These are phyloP conservation scores for Salvelinus sp. DNA, from an alignment of 2,113 vertebrate species.

Conservation along the genomic window DNA sequence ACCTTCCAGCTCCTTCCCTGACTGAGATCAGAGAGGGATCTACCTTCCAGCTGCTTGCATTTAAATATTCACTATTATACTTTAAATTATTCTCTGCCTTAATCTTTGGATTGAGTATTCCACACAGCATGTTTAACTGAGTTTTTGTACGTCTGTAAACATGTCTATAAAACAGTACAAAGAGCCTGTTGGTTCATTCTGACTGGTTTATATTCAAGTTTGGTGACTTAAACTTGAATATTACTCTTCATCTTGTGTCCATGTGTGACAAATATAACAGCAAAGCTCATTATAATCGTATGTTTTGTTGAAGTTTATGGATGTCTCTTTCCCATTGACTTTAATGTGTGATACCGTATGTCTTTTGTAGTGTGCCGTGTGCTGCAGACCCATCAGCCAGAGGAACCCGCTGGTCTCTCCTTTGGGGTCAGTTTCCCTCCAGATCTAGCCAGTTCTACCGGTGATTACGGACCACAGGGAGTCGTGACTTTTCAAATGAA, in stretches of 20 bases:
- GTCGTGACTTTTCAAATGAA: conserved; percentile 43
- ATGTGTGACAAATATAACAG: neutral
- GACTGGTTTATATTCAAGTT: conserved; percentile 27
- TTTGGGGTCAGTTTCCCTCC: conserved; percentile 16
- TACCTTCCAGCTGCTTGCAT: too few relatives aligned
- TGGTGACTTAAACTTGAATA: conserved; percentile 19
- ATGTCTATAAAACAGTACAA: conserved; percentile 23
- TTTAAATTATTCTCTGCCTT: too few relatives aligned
- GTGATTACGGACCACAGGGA: conserved; percentile 41
- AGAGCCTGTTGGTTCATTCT: conserved; percentile 25
- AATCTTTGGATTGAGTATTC: too few relatives aligned
- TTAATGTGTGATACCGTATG: conserved; percentile 35
- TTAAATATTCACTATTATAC: too few relatives aligned
- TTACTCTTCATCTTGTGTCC: neutral
- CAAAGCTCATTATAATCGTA: neutral
- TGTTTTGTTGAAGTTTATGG: neutral
- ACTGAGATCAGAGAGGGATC: too few relatives aligned
- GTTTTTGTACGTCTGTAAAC: conserved; percentile 6
- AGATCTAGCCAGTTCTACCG: conserved; percentile 32
- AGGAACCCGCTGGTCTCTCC: conserved; percentile 2
- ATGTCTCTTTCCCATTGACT: conserved; percentile 9
- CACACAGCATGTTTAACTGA: too few relatives aligned
- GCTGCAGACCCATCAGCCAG: conserved; percentile 28
- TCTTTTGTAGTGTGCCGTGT: conserved; percentile 12
- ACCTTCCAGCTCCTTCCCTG: too few relatives aligned